Evolutionary conservation across 2,888 invertebrate species (phyloP).

Genomic region (Creontiades dilutus): DNA sequence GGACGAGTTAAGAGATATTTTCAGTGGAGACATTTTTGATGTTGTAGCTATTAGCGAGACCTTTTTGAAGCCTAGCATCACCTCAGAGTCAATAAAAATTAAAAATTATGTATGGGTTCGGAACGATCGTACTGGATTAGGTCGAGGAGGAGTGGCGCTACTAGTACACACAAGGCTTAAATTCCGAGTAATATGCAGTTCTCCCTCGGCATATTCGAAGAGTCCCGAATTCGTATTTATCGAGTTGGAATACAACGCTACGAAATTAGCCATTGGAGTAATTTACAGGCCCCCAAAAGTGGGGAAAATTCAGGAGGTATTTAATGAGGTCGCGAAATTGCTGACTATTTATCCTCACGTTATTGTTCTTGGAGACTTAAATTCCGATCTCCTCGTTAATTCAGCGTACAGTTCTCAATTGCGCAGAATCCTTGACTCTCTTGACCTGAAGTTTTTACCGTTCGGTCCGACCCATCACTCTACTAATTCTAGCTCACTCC

Average conservation of each 20-base stretch:
- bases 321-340: neutral
- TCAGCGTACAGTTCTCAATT: conserved; percentile 10
- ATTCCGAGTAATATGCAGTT: too few relatives aligned
- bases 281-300: neutral
- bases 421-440: neutral
- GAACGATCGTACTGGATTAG: too few relatives aligned
- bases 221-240: conserved; percentile 8
- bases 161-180: too few relatives aligned
- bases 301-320: neutral
- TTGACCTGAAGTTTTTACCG: neutral
- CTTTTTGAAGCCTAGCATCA: too few relatives aligned
- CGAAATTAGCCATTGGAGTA: neutral
- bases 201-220: neutral
- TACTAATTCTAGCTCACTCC: neutral
- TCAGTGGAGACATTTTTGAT: too few relatives aligned
- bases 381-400: conserved; percentile 8
- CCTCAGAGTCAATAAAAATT: too few relatives aligned
- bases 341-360: neutral
- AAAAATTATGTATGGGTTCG: too few relatives aligned
- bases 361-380: conserved; percentile 19
- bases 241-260: neutral
- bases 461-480: neutral
- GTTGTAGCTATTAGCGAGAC: too few relatives aligned
- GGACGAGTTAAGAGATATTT: too few relatives aligned
- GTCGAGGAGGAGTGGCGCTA: too few relatives aligned